Evolutionary conservation across 2,113 vertebrate species (phyloP), one percentile per base, ranked within the genome.

Genomic region (Cyprinodon variegatus): DNA sequence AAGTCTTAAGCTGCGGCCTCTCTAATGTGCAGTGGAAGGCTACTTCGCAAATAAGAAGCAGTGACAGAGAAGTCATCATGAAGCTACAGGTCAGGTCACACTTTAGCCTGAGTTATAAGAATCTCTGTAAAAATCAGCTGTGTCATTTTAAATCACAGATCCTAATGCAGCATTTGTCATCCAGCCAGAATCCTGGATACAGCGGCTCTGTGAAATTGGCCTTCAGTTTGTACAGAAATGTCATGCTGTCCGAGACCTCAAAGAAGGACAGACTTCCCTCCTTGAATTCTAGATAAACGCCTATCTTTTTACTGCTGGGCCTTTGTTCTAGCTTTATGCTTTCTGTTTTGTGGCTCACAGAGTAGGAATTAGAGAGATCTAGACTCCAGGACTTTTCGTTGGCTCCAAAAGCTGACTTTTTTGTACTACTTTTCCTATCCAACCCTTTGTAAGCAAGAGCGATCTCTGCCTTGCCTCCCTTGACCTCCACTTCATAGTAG

Each of bases 151-250:
- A 60, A 70, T 89, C 84, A 70, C 87, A 89, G 66, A 91, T 85
- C 77, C 63, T 88, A 37, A 93, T 89, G 43, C 50, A 36, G n/a
- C 83, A 78, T 12, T 82, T 75, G 0, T 87, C 72, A 37, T 81
- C 86, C 1, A 93, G 78, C 92, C 92, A 91, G 81, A 92, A 91
- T n/a, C 88, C 90, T 0, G 91, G 82, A 74, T 89, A 90, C 45
- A 93, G 79, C 0, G 88, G 84, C 78, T 92, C 88, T 13, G 72
- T 87, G 79, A 93, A 93, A 3, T 40, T 2, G 40, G 77, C 72
- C 4, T 82, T n/a, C 1, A 68, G 3, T 37, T 12, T 85, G 65
- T 92, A 86, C 4, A 93, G 87, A 36, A 89, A 83, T 36, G 6
- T 83, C 90, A 93, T 90, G 0, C 1, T 74, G 22, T 86, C 76